Evolutionary conservation across 2,888 invertebrate genomes (phyloP), one percentile per base, ranked within the genome.

Genomic region (Cheilosia pagana): DNA sequence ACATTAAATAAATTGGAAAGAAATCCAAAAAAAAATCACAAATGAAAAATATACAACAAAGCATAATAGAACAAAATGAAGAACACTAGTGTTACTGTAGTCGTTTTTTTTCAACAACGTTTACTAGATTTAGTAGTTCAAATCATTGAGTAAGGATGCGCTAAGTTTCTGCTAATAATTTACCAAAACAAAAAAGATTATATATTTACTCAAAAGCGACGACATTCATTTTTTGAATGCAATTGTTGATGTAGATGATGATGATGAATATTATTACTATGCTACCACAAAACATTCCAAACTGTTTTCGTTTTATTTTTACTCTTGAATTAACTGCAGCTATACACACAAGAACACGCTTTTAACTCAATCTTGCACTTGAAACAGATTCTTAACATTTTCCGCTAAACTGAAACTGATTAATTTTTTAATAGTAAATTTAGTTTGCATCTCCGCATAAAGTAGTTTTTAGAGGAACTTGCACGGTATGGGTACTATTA

Each of bases 81-180:
- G 31, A 76, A 78, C 55, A 74, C 65, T 63, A 65, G 35, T 41
- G 53, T 59, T 59, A 21, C 7, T 50, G 65, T 75, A 81, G 81
- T 71, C 23, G 75, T 75, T 62, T 82, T 72, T 48, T 23, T 50
- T 50, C 16, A 55, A 72, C 25, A 67, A 55, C 12, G 12, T 62
- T 70, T 53, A 50, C 7, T 71, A 85, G 65, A 71, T 81, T 65
- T 85, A 81, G 81, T 85, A 57, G 76, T 81, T 85, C 59, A 52
- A 65, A 67, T 48, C 45, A 74, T 75, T 70, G 21, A 63, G 45
- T 45, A 85, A 81, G 81, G 85, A 81, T 81, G 81, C 85, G 81
- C 81, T 85, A 85, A 85, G 85, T 85, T 85, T 85, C 81, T 85
- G 81, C 81, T 85, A 85, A 85, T 85, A 85, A 75, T 41, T 35